Conservation (phyloP, 2,797 vertebrate genomes). For the Cuculus canorus region DNA sequence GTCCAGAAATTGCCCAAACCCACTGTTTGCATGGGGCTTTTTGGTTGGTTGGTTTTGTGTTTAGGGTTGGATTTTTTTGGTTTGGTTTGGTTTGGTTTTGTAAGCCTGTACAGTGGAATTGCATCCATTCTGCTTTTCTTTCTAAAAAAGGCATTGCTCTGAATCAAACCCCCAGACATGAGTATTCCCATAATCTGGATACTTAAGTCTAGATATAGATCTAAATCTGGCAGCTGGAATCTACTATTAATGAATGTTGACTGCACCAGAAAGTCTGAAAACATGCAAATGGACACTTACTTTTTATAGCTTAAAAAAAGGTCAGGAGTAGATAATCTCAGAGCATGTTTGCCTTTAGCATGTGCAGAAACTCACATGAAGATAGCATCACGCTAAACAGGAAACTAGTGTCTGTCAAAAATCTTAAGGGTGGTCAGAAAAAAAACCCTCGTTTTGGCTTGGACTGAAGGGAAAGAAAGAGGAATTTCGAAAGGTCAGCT, state of each 20-base stretch:
- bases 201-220: background rate
- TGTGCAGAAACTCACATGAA: slow-evolving; percentile 28
- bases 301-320: background rate
- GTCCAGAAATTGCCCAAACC: background rate
- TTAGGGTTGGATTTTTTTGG: background rate
- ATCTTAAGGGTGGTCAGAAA: slow-evolving; percentile 59
- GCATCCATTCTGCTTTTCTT: background rate
- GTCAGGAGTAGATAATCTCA: background rate
- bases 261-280: slow-evolving; percentile 6
- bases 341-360: slow-evolving; percentile 15
- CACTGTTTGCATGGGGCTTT: background rate
- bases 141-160: background rate
- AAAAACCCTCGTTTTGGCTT: slow-evolving; percentile 9
- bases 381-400: slow-evolving; percentile 47
- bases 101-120: background rate
- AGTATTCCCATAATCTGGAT: slow-evolving; percentile 25
- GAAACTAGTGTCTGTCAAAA: slow-evolving; percentile 51
- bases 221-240: slow-evolving; percentile 46
- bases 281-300: background rate
- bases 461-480: slow-evolving; percentile 19
- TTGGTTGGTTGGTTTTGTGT: background rate
- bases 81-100: background rate
- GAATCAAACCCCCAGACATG: slow-evolving; percentile 8
- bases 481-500: slow-evolving; percentile 57
- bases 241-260: background rate